Percentiles rank a stretch among this genome's conserved stretches.
Evolutionary conservation across 35 echinoderm and acorn worm genomes (phyloP).

Genomic region (Lytechinus pictus): DNA sequence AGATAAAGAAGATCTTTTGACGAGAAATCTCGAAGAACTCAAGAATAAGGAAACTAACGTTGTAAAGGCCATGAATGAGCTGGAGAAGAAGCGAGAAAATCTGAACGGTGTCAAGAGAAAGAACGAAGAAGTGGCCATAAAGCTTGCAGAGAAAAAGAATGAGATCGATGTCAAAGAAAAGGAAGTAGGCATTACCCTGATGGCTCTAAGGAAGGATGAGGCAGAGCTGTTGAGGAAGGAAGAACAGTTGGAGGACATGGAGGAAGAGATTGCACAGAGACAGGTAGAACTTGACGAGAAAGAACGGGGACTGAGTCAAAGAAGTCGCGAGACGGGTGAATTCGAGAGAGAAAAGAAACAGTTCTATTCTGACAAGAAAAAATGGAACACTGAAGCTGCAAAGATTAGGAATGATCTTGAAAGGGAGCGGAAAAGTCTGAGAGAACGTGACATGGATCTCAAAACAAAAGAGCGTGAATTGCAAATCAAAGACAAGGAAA

Average conservation of each 20-base stretch:
- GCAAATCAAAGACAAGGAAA: conserved; percentile 38
- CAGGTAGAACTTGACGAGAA: conserved; percentile 33
- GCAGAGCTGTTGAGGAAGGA: conserved; percentile 23
- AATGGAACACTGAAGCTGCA: conserved; percentile 26
- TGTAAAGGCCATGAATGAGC: neutral
- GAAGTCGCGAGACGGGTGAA: neutral
- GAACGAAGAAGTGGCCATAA: conserved; percentile 22
- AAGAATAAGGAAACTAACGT: neutral
- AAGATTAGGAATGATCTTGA: conserved; percentile 52
- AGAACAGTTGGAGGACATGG: neutral
- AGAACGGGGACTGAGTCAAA: conserved; percentile 27
- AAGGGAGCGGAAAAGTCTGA: conserved; percentile 7
- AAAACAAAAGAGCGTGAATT: conserved; percentile 43
- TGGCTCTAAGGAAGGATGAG: neutral
- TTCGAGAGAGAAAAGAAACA: conserved; percentile 43
- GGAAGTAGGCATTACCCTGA: neutral
- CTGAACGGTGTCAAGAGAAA: conserved; percentile 1
- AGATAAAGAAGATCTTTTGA: conserved; percentile 32
- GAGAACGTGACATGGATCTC: conserved; percentile 21
- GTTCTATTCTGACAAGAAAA: neutral
- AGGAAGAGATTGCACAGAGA: conserved; percentile 40
- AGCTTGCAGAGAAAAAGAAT: conserved; percentile 15
- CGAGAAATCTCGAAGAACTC: conserved; percentile 7
- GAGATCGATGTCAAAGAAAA: conserved; percentile 34
- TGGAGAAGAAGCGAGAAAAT: neutral